Evolutionary conservation across 1,140 invertebrate genomes (phyloP), one percentile per base, ranked within the genome.

Genomic region (Stegodyphus dumicola): DNA sequence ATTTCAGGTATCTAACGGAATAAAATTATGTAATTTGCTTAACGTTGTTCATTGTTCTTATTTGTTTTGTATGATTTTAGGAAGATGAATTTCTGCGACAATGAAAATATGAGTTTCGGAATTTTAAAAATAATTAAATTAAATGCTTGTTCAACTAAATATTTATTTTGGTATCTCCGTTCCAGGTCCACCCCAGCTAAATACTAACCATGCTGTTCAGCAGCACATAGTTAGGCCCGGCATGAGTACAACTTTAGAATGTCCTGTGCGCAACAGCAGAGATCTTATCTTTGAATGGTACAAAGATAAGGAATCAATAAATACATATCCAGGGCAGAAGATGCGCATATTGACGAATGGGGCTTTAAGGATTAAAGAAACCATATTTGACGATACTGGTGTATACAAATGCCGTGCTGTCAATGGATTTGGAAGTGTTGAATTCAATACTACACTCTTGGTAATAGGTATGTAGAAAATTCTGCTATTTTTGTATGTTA

Each of bases 391-490:
- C 65, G 90, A 91, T 87, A 88, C 89, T 54, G 91, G 91, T n/a
- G 79, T 86, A 13, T 91, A 90, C 88, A 86, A 87, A 10, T 91
- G 91, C 87, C 89, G 89, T 83, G 91, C 90, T 2, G 89, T 89
- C 48, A 91, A 91, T 85, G 91, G 91, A 54, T 91, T 90, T 78
- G 91, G 91, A 60, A 89, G 88, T 18, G 77, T 87, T 6, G 86
- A 85, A 65, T 77, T 73, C 18, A 77, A 77, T 51, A 84, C 60
- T 48, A 81, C 78, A 6, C 87, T 88, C 17, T 77, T 89, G 18
- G 74, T 77, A 49, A 86, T 89, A 74, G 88, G 87, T 84, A 85
- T 84, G 17, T 78, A 56, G 15, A 73, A 60, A 9, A 60, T 60
- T 60, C 15, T 60, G 33, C 33, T 33, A 1, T 33, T 33, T 33